phyloP scores from a whole-genome alignment of 2,113 vertebrate species.

The pig (Sus scrofa) region DNA sequence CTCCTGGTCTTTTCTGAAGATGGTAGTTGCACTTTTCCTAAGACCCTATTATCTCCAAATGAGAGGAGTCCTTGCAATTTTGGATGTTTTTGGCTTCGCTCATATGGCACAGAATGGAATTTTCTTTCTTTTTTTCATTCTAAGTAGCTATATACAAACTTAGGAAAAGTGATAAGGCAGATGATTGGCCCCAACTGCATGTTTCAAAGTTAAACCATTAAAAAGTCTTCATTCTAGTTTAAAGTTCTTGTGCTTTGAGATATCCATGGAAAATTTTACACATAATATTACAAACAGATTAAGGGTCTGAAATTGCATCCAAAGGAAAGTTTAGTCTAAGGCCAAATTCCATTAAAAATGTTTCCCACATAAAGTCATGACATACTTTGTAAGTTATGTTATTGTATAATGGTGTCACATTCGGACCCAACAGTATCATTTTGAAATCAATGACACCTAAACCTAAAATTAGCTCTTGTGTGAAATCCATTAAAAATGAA shows the following conservation, averaged over 20 bases:
- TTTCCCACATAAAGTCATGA: neutral
- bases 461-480: neutral
- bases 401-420: neutral
- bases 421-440: neutral
- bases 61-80: neutral
- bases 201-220: slow-evolving; percentile 15
- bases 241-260: neutral
- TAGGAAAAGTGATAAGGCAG: neutral
- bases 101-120: neutral
- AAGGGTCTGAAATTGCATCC: slow-evolving; percentile 12
- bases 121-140: neutral
- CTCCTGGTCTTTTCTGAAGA: neutral
- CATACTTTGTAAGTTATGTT: neutral
- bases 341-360: neutral
- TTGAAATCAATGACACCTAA: neutral
- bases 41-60: neutral
- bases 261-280: neutral
- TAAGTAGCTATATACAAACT: neutral
- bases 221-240: neutral
- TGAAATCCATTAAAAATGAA: neutral
- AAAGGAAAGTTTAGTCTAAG: slow-evolving; percentile 53
- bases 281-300: neutral
- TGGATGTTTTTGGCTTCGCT: neutral
- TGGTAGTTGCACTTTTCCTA: neutral
- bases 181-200: neutral